A percentile compares a stretch with the other conserved stretches of the same genome.
Evolutionary conservation across 2,113 vertebrate genomes (phyloP).

Genomic region (Emydura subglobosa): DNA sequence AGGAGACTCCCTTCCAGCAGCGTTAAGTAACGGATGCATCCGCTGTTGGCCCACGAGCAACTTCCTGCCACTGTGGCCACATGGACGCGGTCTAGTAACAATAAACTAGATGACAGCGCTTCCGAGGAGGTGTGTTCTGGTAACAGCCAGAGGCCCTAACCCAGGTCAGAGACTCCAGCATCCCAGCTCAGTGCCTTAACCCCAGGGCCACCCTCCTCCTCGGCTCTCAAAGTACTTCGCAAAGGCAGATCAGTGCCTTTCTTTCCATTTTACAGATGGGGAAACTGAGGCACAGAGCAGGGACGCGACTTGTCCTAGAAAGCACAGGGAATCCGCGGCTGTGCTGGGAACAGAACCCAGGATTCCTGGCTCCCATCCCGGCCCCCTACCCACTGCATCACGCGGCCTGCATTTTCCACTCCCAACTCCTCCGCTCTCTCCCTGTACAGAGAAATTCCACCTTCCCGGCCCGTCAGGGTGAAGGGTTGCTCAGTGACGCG

Average conservation of each 20-base stretch:
- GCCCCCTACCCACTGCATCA: not conserved
- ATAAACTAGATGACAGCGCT: not conserved
- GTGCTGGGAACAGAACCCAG: rapidly evolving
- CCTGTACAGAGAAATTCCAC: not conserved
- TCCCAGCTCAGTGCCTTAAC: not conserved
- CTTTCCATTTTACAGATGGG: not conserved
- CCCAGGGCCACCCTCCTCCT: too few species aligned
- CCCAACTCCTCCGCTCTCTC: rapidly evolving
- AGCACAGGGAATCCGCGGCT: not conserved
- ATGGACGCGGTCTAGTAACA: rapidly evolving
- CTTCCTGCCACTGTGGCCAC: not conserved
- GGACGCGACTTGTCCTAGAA: not conserved
- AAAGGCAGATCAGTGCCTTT: not conserved
- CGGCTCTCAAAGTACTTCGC: not conserved
- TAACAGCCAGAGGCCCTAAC: not conserved
- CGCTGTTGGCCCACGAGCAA: not conserved
- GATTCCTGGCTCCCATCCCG: rapidly evolving
- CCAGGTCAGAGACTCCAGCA: not conserved
- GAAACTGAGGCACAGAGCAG: not conserved
- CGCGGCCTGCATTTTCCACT: not conserved
- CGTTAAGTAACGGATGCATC: rapidly evolving
- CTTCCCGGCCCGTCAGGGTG: too few species aligned
- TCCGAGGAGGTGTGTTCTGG: not conserved
- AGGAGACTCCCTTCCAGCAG: not conserved
- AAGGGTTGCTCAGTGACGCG: too few species aligned